These are phyloP conservation scores for Cynoglossus semilaevis DNA, from an alignment of 2,113 vertebrate species.

Conservation along the genomic window DNA sequence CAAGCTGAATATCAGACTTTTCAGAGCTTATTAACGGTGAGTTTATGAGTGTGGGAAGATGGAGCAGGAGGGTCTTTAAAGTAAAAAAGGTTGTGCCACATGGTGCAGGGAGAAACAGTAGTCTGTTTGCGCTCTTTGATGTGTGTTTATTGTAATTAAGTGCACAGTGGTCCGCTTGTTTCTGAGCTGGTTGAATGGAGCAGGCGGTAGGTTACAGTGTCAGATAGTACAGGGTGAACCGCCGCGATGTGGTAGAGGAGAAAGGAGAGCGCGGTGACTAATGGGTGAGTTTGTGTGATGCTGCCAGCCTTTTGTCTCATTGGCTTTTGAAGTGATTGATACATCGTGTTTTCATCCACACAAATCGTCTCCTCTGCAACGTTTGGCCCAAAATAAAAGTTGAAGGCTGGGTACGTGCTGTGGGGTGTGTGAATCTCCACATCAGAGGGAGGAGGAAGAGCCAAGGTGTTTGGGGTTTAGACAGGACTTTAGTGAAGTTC, in stretches of 20 bases:
- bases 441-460: conserved; percentile 56
- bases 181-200: conserved; percentile 50
- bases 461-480: conserved; percentile 39
- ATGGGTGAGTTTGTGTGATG: conserved; percentile 71
- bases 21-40: conserved; percentile 61
- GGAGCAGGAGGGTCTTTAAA: conserved; percentile 21
- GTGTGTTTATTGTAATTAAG: conserved; percentile 61
- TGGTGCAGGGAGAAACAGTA: conserved; percentile 52
- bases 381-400: conserved; percentile 76
- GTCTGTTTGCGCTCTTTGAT: conserved; percentile 62
- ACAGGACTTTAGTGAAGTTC: conserved; percentile 54
- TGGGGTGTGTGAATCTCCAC: conserved; percentile 57
- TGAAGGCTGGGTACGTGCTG: conserved; percentile 42
- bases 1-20: conserved; percentile 63
- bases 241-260: conserved; percentile 45
- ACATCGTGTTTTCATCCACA: conserved; percentile 67
- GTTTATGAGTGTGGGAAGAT: conserved; percentile 69
- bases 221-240: conserved; percentile 69
- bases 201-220: conserved; percentile 65
- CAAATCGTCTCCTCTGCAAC: conserved; percentile 66
- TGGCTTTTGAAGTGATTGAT: conserved; percentile 72
- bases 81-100: conserved; percentile 57
- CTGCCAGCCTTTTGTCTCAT: conserved; percentile 71
- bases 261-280: conserved; percentile 68
- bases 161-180: conserved; percentile 60